phyloP scores from a whole-genome alignment of 2,888 invertebrate species.

The Erebia aethiops region DNA sequence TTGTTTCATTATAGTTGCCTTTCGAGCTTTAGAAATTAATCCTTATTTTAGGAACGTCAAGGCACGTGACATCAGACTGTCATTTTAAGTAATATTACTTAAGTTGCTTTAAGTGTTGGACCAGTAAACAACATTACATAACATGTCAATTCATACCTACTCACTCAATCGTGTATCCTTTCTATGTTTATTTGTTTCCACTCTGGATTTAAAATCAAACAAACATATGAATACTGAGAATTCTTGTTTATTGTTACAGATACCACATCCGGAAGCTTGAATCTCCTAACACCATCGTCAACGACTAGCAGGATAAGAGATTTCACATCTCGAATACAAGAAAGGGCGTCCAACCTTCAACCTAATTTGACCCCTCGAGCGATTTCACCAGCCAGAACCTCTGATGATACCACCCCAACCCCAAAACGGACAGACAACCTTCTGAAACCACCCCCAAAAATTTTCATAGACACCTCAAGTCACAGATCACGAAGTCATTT shows the following conservation, averaged over 20 bases:
- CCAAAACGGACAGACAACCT: conserved; percentile 59
- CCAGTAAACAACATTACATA: too few relatives aligned
- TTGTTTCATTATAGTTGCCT: too few relatives aligned
- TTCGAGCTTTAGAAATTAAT: too few relatives aligned
- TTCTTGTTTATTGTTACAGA: conserved; percentile 54
- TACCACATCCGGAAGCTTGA: conserved; percentile 85
- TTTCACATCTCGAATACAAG: conserved; percentile 84
- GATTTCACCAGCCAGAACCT: conserved; percentile 58
- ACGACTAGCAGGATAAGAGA: conserved; percentile 82
- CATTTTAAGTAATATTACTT: too few relatives aligned
- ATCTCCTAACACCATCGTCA: conserved; percentile 84
- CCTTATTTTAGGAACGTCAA: too few relatives aligned
- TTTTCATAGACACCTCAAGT: conserved; percentile 64
- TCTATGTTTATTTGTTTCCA: conserved; percentile 1
- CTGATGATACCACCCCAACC: conserved; percentile 57
- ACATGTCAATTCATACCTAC: background rate
- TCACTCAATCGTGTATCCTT: background rate
- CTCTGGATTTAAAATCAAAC: background rate
- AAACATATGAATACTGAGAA: conserved; percentile 15
- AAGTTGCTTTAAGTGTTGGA: too few relatives aligned
- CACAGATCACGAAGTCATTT: conserved; percentile 69
- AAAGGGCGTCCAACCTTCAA: conserved; percentile 69
- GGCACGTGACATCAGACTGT: too few relatives aligned
- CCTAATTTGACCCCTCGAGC: conserved; percentile 53
- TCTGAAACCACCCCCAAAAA: conserved; percentile 73